Conservation (phyloP, 2,888 invertebrate genomes). For the Eubasilissa splendida region DNA sequence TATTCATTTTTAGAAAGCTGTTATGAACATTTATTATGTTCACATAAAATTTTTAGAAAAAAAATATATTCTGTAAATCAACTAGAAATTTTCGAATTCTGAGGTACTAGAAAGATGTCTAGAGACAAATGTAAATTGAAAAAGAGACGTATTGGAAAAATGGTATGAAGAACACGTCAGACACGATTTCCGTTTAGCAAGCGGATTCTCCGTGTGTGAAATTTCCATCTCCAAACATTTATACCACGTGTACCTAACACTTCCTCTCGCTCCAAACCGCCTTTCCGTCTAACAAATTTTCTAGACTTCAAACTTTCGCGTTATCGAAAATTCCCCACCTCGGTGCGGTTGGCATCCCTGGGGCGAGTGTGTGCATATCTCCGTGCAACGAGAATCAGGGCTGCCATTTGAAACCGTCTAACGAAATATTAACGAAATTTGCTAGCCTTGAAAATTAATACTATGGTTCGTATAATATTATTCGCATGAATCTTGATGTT, state of each 20-base stretch:
- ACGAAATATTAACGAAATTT: too few species aligned
- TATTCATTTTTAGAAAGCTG: too few species aligned
- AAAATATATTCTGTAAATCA: too few species aligned
- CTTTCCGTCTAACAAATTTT: slow-evolving; percentile 41
- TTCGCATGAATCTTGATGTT: too few species aligned
- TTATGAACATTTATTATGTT: too few species aligned
- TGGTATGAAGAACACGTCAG: too few species aligned
- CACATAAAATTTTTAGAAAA: too few species aligned
- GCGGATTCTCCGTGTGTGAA: slow-evolving; percentile 35
- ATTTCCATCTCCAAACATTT: slow-evolving; percentile 34
- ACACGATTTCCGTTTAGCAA: not conserved
- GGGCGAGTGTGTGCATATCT: slow-evolving; percentile 21
- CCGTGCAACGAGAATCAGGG: slow-evolving; percentile 12
- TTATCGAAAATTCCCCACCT: slow-evolving; percentile 33
- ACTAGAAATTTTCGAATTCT: too few species aligned
- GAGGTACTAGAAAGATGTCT: too few species aligned
- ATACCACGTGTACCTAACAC: slow-evolving; percentile 25
- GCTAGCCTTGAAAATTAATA: too few species aligned
- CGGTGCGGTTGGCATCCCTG: slow-evolving; percentile 30
- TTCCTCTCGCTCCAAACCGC: slow-evolving; percentile 17
- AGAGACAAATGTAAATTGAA: too few species aligned
- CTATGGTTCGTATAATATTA: too few species aligned
- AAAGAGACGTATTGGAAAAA: slow-evolving; percentile 47
- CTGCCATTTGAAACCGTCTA: not conserved
- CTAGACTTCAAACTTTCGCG: slow-evolving; percentile 46